A percentile compares a stretch with the other conserved stretches of the same genome.
Evolutionary conservation across 2,888 invertebrate species (phyloP).

Genomic region (Thyatira batis): DNA sequence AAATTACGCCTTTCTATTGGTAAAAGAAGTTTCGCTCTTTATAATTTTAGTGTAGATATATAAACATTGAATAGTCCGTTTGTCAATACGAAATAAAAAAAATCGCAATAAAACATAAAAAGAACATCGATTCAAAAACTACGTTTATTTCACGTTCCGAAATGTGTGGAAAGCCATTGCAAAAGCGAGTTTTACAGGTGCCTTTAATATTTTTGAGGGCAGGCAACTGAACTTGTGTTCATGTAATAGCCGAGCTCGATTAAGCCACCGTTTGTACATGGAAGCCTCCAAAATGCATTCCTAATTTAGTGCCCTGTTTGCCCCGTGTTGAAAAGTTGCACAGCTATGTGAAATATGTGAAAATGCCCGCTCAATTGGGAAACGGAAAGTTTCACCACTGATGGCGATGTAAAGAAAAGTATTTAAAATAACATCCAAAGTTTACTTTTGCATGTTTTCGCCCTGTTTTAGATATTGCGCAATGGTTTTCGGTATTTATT

Average conservation of each 20-base stretch:
- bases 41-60: too few relatives aligned
- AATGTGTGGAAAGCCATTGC: constrained; percentile 10
- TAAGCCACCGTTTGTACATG: too few relatives aligned
- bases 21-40: too few relatives aligned
- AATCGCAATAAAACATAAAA: too few relatives aligned
- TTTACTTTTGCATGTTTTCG: neutral
- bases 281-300: neutral
- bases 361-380: neutral
- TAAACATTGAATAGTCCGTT: too few relatives aligned
- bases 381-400: neutral
- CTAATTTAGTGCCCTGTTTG: neutral
- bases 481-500: neutral
- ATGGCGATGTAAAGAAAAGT: neutral
- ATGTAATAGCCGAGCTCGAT: neutral
- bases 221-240: too few relatives aligned
- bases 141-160: constrained; percentile 17
- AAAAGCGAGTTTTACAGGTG: too few relatives aligned
- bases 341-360: neutral
- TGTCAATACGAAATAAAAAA: too few relatives aligned
- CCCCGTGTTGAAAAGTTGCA: neutral
- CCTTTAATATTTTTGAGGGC: too few relatives aligned
- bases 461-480: neutral
- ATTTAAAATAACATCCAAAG: neutral
- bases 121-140: constrained; percentile 2
- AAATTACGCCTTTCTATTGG: too few relatives aligned